Evolutionary conservation across 2,113 vertebrate species (phyloP).

Genomic region (Mirza zaza): DNA sequence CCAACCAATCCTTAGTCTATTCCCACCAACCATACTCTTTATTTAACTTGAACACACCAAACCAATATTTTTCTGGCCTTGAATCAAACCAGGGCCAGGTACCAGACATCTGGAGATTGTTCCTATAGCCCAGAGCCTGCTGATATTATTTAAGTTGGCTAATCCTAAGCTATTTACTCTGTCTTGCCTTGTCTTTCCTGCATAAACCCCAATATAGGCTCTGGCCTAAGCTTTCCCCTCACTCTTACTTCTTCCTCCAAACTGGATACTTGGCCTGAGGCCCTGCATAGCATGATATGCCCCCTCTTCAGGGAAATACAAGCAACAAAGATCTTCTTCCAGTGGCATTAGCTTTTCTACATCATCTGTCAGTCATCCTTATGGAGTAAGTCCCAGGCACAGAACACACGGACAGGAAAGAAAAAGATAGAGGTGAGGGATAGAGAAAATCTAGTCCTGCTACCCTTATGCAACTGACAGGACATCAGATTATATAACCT

Average conservation of each 20-base stretch:
- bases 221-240: not conserved
- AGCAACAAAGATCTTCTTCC: not conserved
- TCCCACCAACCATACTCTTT: not conserved
- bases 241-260: not conserved
- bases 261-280: rapidly evolving
- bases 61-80: not conserved
- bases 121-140: too few species aligned
- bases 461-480: not conserved
- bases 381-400: not conserved
- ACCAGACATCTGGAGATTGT: not conserved
- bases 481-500: not conserved
- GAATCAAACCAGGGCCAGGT: not conserved
- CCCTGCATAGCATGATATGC: rapidly evolving
- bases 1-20: not conserved
- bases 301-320: not conserved
- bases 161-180: not conserved
- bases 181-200: not conserved
- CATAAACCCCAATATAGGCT: not conserved
- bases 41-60: not conserved
- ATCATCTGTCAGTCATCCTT: not conserved
- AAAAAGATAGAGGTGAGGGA: not conserved
- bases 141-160: not conserved
- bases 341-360: not conserved
- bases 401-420: not conserved
- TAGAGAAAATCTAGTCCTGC: not conserved